These are phyloP conservation scores for Campylomormyrus tamandua DNA, from an alignment of 2,113 vertebrate genomes.

Conservation along the genomic window DNA sequence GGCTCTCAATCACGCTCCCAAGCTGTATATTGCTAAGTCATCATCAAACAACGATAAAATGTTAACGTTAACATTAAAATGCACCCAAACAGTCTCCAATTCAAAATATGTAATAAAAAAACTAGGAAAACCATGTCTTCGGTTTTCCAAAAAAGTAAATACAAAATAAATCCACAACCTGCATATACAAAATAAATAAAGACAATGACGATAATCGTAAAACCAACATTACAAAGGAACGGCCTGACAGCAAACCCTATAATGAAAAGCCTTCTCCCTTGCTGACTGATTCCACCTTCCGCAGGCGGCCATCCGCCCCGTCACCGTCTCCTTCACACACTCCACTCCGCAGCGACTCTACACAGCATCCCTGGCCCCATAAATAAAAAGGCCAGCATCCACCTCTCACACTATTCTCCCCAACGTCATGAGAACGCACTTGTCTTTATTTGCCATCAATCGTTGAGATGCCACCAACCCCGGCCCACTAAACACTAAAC, in stretches of 20 bases:
- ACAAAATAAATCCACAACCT: slow-evolving; percentile 14
- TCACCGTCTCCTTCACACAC: not conserved
- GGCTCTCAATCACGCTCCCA: not conserved
- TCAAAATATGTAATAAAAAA: not conserved
- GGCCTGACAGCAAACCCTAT: not conserved
- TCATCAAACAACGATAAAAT: not conserved
- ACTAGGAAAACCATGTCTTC: not conserved
- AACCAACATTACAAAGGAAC: not conserved
- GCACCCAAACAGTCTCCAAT: not conserved
- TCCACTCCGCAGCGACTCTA: not conserved
- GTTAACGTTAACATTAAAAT: not conserved
- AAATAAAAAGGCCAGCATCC: not conserved
- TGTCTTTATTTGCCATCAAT: not conserved
- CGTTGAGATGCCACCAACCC: not conserved
- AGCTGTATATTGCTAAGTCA: not conserved
- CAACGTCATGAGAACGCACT: too few species aligned
- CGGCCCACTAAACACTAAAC: not conserved
- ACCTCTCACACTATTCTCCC: not conserved
- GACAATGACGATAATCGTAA: slow-evolving; percentile 6
- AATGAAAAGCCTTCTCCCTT: not conserved
- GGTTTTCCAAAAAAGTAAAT: slow-evolving; percentile 12
- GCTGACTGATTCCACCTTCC: not conserved
- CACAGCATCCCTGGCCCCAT: not conserved
- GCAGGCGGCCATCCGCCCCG: not conserved
- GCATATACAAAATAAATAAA: slow-evolving; percentile 22